Evolutionary conservation across 2,113 vertebrate species (phyloP), one percentile per base, ranked within the genome.

Genomic region (Platichthys flesus): DNA sequence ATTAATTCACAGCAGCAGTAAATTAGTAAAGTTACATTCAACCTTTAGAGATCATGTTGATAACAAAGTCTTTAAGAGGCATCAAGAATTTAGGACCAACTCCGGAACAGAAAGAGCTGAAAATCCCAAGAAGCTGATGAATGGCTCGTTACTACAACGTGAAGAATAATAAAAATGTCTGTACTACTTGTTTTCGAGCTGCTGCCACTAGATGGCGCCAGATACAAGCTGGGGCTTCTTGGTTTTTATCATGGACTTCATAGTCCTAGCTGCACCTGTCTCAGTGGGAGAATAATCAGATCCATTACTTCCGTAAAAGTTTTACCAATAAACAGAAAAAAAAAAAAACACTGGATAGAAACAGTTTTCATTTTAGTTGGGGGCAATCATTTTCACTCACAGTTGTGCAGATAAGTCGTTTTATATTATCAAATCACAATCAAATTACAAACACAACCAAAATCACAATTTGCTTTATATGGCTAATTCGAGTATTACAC

Each of bases 141-240:
- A 42, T 31, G 0, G 3, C 20, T 54, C 20, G 12, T 24, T 2
- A 3, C 0, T 15, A 1, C 15, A 42, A 3, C 67, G 18, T 31
- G 2, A 23, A 1, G 20, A 51, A 54, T 40, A 54, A 31, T 49
- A 20, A 16, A 35, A 63, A 28, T 59, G 21, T 9, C 20, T 63
- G 28, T 40, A 2, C 14, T 24, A 26, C 6, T 23, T 67, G 20
- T 21, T 65, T 80, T 67, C 16, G 21, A 62, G 0, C 3, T 68
- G 21, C 28, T 40, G 20, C 80, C 90, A 69, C 78, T 77, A 86
- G 87, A 71, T 71, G 24, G 74, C 71, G 83, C 75, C 76, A 88
- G 26, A 45, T 0, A 78, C 62, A 77, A 83, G 58, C 2, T 6
- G 10, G 21, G 31, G 2, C 14, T n/a, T 7, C 47, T 66, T 23